Base-by-base conservation (phyloP, 2,888 invertebrate genomes). In the Amphipoea lucens region DNA sequence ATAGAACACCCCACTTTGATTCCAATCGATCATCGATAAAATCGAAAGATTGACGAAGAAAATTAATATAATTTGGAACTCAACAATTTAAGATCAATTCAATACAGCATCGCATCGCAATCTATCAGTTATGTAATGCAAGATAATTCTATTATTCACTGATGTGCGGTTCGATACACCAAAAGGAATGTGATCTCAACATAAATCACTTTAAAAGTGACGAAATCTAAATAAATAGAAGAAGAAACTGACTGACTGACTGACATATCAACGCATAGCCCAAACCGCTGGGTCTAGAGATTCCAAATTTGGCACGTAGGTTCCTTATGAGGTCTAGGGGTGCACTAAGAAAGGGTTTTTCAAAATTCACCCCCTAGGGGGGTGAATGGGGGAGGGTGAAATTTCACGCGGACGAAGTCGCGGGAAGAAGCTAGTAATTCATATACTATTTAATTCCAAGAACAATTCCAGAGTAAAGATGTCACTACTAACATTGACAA, bases 51-150 rank as follows among this genome's bases (percentile, higher is more conserved):
- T 74, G 17, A 60, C 40, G 29, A 65, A 54, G 60, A 76, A 83
- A 78, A 76, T 73, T 0, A 71, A 57, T 73, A 82, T 60, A 66
- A 70, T 79, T 63, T 65, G 12, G 36, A 54, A 29, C 20, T 75
- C 54, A 20, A 68, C 14, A 62, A 72, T 86, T 65, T 73, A 60
- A 75, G 72, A 83, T 82, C 71, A 42, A 76, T 72, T 69, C 48
- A 74, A 67, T 68, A 45, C 45, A 48, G 17, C 45, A 66, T 57
- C 23, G 9, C 89, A 91, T 93, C 91, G 70, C 29, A 74, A 77
- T 69, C 48, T 73, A 69, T 73, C 63, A 67, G 66, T 87, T 87
- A 63, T 63, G 71, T 74, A 77, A 84, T 65, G 36, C 7, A 60
- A 78, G 70, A 82, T 65, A 72, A 66, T 69, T 82, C 42, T 74